phyloP scores from a whole-genome alignment of 2,888 invertebrate species.

The Morpho helenor region DNA sequence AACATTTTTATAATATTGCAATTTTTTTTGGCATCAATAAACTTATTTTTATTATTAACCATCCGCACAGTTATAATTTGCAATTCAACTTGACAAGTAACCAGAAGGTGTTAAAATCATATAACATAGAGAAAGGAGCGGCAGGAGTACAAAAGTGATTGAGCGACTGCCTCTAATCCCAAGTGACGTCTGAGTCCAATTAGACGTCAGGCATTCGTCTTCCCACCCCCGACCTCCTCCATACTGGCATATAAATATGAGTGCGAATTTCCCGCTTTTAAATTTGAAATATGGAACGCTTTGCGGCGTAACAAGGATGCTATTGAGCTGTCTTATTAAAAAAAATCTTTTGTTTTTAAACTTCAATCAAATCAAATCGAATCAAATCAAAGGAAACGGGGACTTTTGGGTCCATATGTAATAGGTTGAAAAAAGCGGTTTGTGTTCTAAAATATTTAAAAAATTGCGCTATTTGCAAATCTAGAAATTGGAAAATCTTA shows the following conservation, averaged over 20 bases:
- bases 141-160: conserved; percentile 56
- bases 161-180: conserved; percentile 57
- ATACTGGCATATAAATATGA: conserved; percentile 37
- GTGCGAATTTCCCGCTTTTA: conserved; percentile 38
- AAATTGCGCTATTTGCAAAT: too few relatives aligned
- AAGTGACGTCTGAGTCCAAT: conserved; percentile 63
- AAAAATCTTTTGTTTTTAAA: too few relatives aligned
- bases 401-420: too few relatives aligned
- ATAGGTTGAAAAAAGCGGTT: too few relatives aligned
- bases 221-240: conserved; percentile 30
- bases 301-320: conserved; percentile 3
- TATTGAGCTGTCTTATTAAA: too few relatives aligned
- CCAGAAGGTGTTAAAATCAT: conserved; percentile 28
- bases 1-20: too few relatives aligned
- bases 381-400: too few relatives aligned
- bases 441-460: too few relatives aligned
- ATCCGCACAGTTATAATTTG: background rate
- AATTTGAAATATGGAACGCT: conserved; percentile 25
- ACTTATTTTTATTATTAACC: too few relatives aligned
- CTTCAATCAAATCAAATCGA: too few relatives aligned
- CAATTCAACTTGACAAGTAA: background rate
- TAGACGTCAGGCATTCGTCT: conserved; percentile 72
- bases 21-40: too few relatives aligned
- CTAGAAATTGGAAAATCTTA: too few relatives aligned
- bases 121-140: conserved; percentile 44